These are phyloP conservation scores for Pandemis heparana DNA, from an alignment of 2,888 invertebrate species.

Conservation along the genomic window DNA sequence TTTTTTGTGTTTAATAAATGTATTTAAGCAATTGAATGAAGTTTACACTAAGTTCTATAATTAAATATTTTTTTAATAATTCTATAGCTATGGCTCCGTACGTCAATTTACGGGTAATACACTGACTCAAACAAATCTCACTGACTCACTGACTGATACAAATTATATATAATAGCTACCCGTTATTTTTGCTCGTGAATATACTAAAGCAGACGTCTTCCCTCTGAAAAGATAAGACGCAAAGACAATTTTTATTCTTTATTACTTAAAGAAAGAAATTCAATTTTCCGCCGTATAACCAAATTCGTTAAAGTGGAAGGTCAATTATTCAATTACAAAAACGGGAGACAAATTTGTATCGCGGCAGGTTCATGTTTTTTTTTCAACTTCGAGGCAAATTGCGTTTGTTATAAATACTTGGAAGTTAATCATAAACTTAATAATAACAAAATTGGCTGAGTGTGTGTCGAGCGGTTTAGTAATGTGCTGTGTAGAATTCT, in stretches of 20 bases:
- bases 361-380: constrained; percentile 10
- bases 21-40: too few species aligned
- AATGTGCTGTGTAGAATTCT: too few species aligned
- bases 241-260: background rate
- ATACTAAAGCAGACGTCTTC: background rate
- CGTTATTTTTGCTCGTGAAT: background rate
- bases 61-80: too few species aligned
- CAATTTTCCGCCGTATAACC: constrained; percentile 17
- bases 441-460: too few species aligned
- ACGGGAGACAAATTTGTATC: constrained; percentile 10
- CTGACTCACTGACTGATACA: too few species aligned
- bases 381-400: constrained; percentile 18
- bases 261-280: constrained; percentile 19
- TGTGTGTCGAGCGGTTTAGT: too few species aligned
- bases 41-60: too few species aligned
- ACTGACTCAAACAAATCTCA: too few species aligned
- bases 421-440: constrained; percentile 9
- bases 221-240: background rate
- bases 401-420: constrained; percentile 29
- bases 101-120: background rate
- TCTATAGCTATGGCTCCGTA: background rate
- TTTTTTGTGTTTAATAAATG: too few species aligned
- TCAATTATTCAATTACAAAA: constrained; percentile 36
- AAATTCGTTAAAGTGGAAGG: constrained; percentile 22
- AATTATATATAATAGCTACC: too few species aligned